Percentiles rank a stretch among this genome's conserved stretches.
phyloP scores from a whole-genome alignment of 1,140 invertebrate species.

The Drosophila insularis region DNA sequence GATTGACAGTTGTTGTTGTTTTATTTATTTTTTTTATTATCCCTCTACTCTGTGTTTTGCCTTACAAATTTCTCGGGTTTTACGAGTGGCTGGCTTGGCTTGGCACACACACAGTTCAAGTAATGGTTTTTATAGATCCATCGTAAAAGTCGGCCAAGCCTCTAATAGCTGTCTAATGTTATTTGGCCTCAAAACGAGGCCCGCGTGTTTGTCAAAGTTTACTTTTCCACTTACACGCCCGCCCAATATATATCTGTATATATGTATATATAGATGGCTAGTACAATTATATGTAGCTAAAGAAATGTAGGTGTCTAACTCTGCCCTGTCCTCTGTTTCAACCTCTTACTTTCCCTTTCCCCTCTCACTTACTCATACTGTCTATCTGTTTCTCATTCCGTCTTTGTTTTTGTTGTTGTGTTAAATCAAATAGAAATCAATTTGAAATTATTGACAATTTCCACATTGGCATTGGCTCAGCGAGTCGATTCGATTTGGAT shows the following conservation, averaged over 20 bases:
- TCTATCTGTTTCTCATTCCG: constrained; percentile 5
- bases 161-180: constrained; percentile 75
- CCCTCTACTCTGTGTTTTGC: constrained; percentile 28
- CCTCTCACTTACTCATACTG: background rate
- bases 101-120: constrained; percentile 47
- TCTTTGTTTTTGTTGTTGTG: constrained; percentile 54
- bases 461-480: constrained; percentile 76
- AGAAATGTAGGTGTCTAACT: constrained; percentile 34
- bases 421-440: constrained; percentile 82
- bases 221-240: constrained; percentile 59
- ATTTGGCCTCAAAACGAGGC: constrained; percentile 50
- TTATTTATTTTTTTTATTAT: too few species aligned
- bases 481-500: constrained; percentile 53
- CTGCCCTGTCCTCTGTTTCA: background rate
- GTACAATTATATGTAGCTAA: constrained; percentile 49
- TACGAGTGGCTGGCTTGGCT: constrained; percentile 48
- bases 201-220: constrained; percentile 53
- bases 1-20: constrained; percentile 56
- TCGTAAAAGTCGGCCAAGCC: constrained; percentile 73
- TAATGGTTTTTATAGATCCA: constrained; percentile 69
- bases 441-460: constrained; percentile 82
- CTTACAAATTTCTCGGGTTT: constrained; percentile 65
- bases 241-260: background rate
- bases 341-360: background rate
- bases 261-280: background rate